phyloP scores from a whole-genome alignment of 2,113 vertebrate genomes.

The Oreochromis aureus region DNA sequence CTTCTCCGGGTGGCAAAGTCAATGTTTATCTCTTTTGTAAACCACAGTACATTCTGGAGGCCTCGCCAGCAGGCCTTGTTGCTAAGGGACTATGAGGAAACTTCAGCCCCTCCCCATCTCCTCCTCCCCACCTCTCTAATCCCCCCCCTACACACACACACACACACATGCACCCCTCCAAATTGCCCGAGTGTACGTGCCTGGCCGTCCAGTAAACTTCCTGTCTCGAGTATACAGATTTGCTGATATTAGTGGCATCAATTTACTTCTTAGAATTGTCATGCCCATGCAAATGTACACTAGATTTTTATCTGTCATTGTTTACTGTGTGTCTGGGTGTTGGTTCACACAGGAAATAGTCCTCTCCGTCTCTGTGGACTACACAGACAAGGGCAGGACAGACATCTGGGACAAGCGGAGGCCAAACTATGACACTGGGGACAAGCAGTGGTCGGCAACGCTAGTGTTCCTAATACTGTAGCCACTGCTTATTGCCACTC shows the following conservation, averaged over 20 bases:
- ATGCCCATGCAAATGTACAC: conserved; percentile 51
- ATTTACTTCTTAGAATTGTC: conserved; percentile 61
- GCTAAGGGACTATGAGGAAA: conserved; percentile 61
- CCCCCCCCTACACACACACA: neutral
- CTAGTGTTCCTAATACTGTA: neutral
- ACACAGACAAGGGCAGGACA: conserved; percentile 47
- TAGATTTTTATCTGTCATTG: conserved; percentile 50
- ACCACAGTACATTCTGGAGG: conserved; percentile 62
- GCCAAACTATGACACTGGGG: conserved; percentile 39
- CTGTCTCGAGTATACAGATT: conserved; percentile 67
- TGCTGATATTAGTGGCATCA: conserved; percentile 67
- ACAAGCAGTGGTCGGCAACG: conserved; percentile 30
- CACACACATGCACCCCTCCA: neutral
- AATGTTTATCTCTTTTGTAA: conserved; percentile 72
- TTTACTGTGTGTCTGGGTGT: conserved; percentile 61
- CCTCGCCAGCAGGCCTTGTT: conserved; percentile 56
- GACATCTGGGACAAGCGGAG: conserved; percentile 38
- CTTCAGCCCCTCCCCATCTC: conserved; percentile 5
- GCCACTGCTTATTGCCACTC: neutral
- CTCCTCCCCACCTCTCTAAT: neutral
- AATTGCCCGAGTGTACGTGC: conserved; percentile 59
- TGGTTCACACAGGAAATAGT: conserved; percentile 70
- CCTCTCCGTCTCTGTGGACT: conserved; percentile 49
- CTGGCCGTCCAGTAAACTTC: conserved; percentile 70
- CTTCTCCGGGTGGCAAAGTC: conserved; percentile 57